Base-by-base conservation (phyloP, 2,797 vertebrate genomes). In the Acropternis orthonyx region DNA sequence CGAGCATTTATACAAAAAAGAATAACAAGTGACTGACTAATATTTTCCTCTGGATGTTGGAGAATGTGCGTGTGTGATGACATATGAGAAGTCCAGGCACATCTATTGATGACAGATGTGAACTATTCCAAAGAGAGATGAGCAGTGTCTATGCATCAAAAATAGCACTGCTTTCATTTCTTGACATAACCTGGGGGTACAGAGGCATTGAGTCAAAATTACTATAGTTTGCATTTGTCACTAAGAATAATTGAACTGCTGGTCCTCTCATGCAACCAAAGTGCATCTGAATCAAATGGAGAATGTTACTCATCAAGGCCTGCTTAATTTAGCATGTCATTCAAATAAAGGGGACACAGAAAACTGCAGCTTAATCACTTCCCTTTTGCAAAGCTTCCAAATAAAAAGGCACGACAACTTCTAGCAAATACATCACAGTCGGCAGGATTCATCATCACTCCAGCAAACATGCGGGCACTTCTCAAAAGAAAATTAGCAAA, bases 141-240 rank as follows among this genome's bases (percentile, higher is more conserved):
- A 91, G 79, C 68, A 72, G 34, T 46, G 17, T 54, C 39, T 79
- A 18, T 36, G 71, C 4, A 0, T 62, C 66, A 91, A 90, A 96
- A 95, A 84, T 37, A 65, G 56, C 80, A 74, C 37, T 41, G 55
- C 61, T 88, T 95, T 95, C 4, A 6, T 74, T 95, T 93, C 39
- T 71, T 83, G 55, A 28, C 54, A 67, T 63, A 89, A 87, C 41
- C 58, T 71, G 49, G 41, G 46, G 63, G 20, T 88, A 76, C 37
- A 71, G 79, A 91, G 65, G 27, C 19, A 2, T 69, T 85, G 87
- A 96, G 84, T 96, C 91, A 95, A 96, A 96, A 68, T 34, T 82
- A 83, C 11, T 82, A 32, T 6, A 46, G 44, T 94, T 96, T 96
- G 88, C 75, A 89, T 97, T 95, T 97, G 61, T 89, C 90, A 88